phyloP scores from a whole-genome alignment of 2,797 vertebrate genomes.

The Danio choprae region DNA sequence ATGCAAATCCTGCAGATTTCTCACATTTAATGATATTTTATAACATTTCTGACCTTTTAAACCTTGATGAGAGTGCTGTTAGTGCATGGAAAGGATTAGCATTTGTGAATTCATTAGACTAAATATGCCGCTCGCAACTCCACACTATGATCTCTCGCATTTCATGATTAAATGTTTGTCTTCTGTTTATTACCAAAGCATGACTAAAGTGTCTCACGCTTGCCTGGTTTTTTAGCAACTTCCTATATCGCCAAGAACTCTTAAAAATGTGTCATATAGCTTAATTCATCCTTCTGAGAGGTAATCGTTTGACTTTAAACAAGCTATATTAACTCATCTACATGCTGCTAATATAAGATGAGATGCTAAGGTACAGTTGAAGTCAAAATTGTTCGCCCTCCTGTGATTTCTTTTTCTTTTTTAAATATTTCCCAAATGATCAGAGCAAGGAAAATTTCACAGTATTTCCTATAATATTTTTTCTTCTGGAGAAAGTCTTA shows the following conservation, averaged over 20 bases:
- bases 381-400: no score
- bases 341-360: conserved; percentile 4
- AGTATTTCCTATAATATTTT: no score
- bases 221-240: conserved; percentile 47
- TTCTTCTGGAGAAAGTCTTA: no score
- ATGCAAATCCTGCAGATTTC: neutral
- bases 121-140: conserved; percentile 20
- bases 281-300: conserved; percentile 1
- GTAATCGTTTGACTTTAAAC: conserved; percentile 24
- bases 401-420: no score
- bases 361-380: neutral
- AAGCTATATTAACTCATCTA: neutral
- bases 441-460: no score
- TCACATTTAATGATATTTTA: conserved; percentile 6
- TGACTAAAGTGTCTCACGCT: conserved; percentile 47
- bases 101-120: conserved; percentile 26
- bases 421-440: no score
- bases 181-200: conserved; percentile 54
- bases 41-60: conserved; percentile 32
- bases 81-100: conserved; percentile 11
- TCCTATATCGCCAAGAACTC: conserved; percentile 54
- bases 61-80: conserved; percentile 11
- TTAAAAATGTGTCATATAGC: conserved; percentile 57
- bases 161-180: conserved; percentile 42
- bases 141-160: conserved; percentile 28